Evolutionary conservation across 2,113 vertebrate species (phyloP).

Genomic region (Chloropsis cyanopogon): DNA sequence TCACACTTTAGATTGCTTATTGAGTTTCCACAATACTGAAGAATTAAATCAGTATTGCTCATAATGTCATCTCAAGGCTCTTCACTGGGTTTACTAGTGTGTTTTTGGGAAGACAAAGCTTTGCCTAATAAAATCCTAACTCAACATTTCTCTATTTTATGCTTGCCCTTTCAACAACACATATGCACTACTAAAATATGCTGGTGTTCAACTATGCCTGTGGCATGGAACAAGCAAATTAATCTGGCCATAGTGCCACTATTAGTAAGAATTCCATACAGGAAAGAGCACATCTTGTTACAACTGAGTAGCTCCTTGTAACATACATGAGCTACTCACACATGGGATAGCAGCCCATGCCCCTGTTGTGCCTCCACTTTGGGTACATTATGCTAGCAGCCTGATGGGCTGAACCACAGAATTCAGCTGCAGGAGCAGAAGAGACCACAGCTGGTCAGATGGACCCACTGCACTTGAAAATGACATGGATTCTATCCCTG

Average conservation of each 20-base stretch:
- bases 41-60: neutral
- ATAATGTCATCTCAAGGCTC: neutral
- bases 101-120: neutral
- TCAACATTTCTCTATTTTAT: neutral
- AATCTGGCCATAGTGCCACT: neutral
- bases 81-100: neutral
- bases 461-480: neutral
- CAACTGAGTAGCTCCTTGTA: neutral
- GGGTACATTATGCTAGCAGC: neutral
- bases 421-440: neutral
- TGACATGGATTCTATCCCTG: accelerated
- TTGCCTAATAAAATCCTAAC: neutral
- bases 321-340: neutral
- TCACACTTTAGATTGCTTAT: neutral
- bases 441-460: neutral
- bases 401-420: neutral
- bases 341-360: neutral
- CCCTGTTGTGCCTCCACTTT: neutral
- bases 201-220: no score
- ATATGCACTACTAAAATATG: neutral
- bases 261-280: neutral
- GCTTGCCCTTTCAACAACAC: neutral
- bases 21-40: neutral
- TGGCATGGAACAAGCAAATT: neutral
- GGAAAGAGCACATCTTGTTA: neutral